A percentile compares a stretch with the other conserved stretches of the same genome.
phyloP scores from a whole-genome alignment of 2,888 invertebrate species.

The Oxystoma pomonae region DNA sequence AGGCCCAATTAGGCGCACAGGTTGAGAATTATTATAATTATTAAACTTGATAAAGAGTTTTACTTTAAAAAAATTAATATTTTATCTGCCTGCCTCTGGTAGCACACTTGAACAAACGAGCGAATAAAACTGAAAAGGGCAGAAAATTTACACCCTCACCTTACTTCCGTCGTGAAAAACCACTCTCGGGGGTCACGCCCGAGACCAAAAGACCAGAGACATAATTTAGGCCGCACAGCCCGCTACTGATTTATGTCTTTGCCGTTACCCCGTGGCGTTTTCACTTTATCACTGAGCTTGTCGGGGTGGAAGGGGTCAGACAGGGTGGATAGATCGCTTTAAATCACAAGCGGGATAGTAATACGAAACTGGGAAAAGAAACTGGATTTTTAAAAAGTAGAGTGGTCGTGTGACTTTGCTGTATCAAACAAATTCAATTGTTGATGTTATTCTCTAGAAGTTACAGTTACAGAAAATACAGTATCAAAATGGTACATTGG shows the following conservation, averaged over 20 bases:
- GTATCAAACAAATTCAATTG: too few relatives aligned
- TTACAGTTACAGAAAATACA: too few relatives aligned
- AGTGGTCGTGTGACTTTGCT: too few relatives aligned
- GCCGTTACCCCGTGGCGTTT: slow-evolving; percentile 12
- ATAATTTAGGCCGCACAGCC: slow-evolving; percentile 3
- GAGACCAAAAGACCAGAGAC: neutral
- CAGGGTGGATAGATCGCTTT: neutral
- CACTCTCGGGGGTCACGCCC: neutral
- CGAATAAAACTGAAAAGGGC: neutral
- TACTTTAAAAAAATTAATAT: too few relatives aligned
- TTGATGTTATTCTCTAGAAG: too few relatives aligned
- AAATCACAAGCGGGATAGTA: neutral
- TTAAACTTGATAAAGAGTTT: too few relatives aligned
- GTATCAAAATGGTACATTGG: too few relatives aligned
- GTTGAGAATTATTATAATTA: too few relatives aligned
- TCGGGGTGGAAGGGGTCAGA: neutral
- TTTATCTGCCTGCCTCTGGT: too few relatives aligned
- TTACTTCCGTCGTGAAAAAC: neutral
- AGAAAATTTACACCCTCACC: neutral
- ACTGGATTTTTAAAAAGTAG: too few relatives aligned
- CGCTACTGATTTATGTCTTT: slow-evolving; percentile 18
- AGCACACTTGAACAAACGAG: neutral
- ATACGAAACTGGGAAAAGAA: neutral
- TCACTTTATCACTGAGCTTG: slow-evolving; percentile 15
- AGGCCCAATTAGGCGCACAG: too few relatives aligned